These are phyloP conservation scores for Myotis findleyi DNA, from an alignment of 2,797 vertebrate genomes.

Conservation along the genomic window DNA sequence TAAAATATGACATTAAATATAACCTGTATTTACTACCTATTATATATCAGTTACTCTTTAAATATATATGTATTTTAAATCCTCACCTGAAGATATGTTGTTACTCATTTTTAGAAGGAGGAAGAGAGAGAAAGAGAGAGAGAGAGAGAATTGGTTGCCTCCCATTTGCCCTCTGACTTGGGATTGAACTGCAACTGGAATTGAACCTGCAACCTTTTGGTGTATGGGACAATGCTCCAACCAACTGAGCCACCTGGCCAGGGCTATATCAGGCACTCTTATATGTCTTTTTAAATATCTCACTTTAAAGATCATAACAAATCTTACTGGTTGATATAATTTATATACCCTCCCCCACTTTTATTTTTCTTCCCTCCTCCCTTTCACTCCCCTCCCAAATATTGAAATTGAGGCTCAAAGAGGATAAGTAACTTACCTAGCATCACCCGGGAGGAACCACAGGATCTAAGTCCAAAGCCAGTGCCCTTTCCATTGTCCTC, in stretches of 20 bases:
- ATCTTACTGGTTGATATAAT: neutral
- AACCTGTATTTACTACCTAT: neutral
- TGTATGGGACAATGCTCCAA: neutral
- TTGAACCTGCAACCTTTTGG: neutral
- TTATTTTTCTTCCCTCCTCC: neutral
- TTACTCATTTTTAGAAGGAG: neutral
- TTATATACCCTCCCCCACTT: neutral
- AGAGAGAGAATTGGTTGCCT: neutral
- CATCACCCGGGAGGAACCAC: neutral
- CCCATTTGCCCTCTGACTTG: neutral
- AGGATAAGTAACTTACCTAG: neutral
- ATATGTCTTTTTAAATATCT: neutral
- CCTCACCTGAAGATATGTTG: neutral
- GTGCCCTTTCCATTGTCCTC: neutral
- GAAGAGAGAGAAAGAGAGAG: neutral
- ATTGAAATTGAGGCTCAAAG: neutral
- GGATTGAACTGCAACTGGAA: neutral
- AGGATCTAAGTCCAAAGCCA: neutral
- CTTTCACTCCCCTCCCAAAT: neutral
- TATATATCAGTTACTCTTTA: neutral
- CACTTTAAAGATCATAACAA: neutral
- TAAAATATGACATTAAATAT: constrained; percentile 50
- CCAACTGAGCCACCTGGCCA: neutral
- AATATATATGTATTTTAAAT: neutral
- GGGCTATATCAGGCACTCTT: neutral